Evolutionary conservation across 1,140 invertebrate species (phyloP).

Genomic region (Patella vulgata): DNA sequence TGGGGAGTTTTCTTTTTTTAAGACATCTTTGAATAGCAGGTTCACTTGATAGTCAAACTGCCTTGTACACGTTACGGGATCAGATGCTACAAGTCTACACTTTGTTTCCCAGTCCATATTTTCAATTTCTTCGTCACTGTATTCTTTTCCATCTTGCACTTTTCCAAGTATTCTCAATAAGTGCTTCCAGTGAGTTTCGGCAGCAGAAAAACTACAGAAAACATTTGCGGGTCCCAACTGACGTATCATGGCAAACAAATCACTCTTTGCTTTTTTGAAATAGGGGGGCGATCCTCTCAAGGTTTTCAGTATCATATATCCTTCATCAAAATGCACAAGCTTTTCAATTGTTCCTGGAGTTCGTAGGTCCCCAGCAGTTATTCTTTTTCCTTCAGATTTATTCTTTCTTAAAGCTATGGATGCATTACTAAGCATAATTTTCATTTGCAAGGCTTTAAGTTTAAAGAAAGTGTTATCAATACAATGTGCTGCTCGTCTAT

Average conservation of each 20-base stretch:
- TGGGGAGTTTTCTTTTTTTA: too few species aligned
- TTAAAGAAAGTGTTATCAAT: slow-evolving; percentile 39
- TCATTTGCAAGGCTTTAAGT: slow-evolving; percentile 35
- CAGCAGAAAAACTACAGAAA: too few species aligned
- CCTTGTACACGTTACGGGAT: too few species aligned
- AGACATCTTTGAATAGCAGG: too few species aligned
- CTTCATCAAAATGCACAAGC: slow-evolving; percentile 31
- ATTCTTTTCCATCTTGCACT: slow-evolving; percentile 18
- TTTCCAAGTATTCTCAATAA: slow-evolving; percentile 24
- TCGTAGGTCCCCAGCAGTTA: slow-evolving; percentile 31
- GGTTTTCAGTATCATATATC: slow-evolving; percentile 28
- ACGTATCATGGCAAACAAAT: slow-evolving; percentile 41
- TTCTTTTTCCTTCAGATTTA: slow-evolving; percentile 26
- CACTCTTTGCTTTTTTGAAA: slow-evolving; percentile 28
- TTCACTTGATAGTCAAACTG: too few species aligned
- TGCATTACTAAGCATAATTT: slow-evolving; percentile 31
- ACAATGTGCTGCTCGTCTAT: too few species aligned
- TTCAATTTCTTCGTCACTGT: slow-evolving; percentile 19
- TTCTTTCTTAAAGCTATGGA: slow-evolving; percentile 26
- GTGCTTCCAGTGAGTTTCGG: too few species aligned
- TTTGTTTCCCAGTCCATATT: too few species aligned
- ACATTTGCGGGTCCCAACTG: too few species aligned
- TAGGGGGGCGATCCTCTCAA: slow-evolving; percentile 35
- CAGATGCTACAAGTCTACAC: too few species aligned
- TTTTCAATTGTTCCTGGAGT: slow-evolving; percentile 10